Conservation (phyloP, 2,888 invertebrate genomes). For the Caenorhabditis sp. region DNA sequence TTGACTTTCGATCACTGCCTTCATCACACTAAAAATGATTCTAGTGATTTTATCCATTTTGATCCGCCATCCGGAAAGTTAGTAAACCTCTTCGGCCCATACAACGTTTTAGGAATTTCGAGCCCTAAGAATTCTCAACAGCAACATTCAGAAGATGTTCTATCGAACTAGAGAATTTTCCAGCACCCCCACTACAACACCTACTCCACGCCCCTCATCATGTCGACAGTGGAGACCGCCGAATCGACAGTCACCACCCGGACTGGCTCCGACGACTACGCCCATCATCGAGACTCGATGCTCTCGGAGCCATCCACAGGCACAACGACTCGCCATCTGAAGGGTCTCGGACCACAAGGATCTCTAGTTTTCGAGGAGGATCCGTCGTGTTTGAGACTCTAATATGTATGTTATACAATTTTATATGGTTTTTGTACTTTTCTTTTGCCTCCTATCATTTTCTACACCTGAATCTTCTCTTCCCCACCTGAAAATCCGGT, state of each 20-base stretch:
- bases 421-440: too few species aligned
- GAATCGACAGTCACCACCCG: conserved; percentile 76
- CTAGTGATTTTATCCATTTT: too few species aligned
- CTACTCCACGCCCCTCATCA: conserved; percentile 74
- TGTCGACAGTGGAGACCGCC: conserved; percentile 70
- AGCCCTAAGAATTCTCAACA: too few species aligned
- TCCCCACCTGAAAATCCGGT: conserved; percentile 24
- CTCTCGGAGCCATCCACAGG: conserved; percentile 60
- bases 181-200: conserved; percentile 69
- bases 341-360: conserved; percentile 72
- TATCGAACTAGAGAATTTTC: not conserved
- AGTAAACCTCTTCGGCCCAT: too few species aligned
- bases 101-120: too few species aligned
- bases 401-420: not conserved
- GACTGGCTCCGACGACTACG: conserved; percentile 67
- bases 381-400: conserved; percentile 36
- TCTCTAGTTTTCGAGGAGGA: conserved; percentile 72
- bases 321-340: conserved; percentile 68
- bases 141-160: too few species aligned
- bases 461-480: conserved; percentile 21
- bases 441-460: conserved; percentile 24
- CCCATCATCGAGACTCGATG: conserved; percentile 59
- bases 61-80: too few species aligned
- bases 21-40: too few species aligned
- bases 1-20: too few species aligned